These are phyloP conservation scores for Nebria salina DNA, from an alignment of 2,888 invertebrate species.

Conservation along the genomic window DNA sequence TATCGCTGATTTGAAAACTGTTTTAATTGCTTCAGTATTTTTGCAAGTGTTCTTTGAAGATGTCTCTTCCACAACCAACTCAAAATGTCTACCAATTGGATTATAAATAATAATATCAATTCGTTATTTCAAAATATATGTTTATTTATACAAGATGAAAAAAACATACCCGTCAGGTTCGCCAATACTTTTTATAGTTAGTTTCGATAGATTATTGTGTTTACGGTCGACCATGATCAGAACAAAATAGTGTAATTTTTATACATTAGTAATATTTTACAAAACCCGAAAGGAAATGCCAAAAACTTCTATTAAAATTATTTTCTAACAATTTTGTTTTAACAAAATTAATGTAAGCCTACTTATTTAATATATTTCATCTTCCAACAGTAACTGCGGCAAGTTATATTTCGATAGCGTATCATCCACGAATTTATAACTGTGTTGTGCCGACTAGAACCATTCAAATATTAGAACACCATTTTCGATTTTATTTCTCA, in stretches of 20 bases:
- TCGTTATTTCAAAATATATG: not conserved
- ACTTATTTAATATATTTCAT: conserved; percentile 37
- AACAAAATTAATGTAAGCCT: conserved; percentile 26
- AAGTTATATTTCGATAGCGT: conserved; percentile 49
- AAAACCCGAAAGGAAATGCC: not conserved
- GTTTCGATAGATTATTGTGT: conserved; percentile 7
- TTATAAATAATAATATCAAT: not conserved
- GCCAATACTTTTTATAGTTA: not conserved
- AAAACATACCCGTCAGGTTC: not conserved
- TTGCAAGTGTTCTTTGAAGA: no score
- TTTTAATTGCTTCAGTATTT: no score
- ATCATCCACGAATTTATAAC: conserved; percentile 50
- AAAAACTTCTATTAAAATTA: conserved; percentile 36
- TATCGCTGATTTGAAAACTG: not conserved
- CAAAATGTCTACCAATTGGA: not conserved
- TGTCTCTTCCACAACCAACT: no score
- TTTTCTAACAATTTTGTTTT: conserved; percentile 32
- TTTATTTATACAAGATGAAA: not conserved
- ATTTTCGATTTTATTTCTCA: conserved; percentile 4
- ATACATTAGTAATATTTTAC: not conserved
- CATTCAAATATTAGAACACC: not conserved
- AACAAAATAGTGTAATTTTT: not conserved
- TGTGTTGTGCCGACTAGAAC: conserved; percentile 47
- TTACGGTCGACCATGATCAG: conserved; percentile 2
- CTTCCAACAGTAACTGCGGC: conserved; percentile 50